Evolutionary conservation across 2,797 vertebrate genomes (phyloP).

Genomic region (Vultur gryphus): DNA sequence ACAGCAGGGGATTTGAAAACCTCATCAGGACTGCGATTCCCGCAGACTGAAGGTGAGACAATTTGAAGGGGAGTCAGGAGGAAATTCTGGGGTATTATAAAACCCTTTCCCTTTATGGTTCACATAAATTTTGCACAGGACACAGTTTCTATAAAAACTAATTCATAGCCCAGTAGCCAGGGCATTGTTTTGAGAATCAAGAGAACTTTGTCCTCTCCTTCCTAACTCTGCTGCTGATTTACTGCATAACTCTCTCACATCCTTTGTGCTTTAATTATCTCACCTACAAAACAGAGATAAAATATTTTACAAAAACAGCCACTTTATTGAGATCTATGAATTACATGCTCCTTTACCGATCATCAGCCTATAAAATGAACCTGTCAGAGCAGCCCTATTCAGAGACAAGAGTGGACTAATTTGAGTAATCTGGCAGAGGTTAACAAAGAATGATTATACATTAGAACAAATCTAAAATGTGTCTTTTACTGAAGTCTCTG

Average conservation of each 20-base stretch:
- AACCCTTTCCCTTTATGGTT: neutral
- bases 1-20: neutral
- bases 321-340: neutral
- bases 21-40: neutral
- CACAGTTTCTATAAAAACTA: neutral
- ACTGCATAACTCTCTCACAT: neutral
- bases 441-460: neutral
- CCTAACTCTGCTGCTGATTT: neutral
- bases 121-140: neutral
- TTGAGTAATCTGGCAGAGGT: neutral
- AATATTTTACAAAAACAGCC: neutral
- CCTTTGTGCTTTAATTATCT: neutral
- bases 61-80: neutral
- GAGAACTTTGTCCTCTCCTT: neutral
- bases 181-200: neutral
- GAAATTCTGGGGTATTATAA: neutral
- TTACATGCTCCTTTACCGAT: neutral
- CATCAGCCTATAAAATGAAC: neutral
- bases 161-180: neutral
- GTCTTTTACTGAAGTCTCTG: neutral
- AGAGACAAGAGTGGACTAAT: neutral
- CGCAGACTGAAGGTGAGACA: neutral
- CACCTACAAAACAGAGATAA: neutral
- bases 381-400: neutral
- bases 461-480: neutral